Evolutionary conservation across 37 sponge, comb jelly and placozoan genomes (phyloP), one percentile per base, ranked within the genome.

Genomic region (Oopsacas minuta): DNA sequence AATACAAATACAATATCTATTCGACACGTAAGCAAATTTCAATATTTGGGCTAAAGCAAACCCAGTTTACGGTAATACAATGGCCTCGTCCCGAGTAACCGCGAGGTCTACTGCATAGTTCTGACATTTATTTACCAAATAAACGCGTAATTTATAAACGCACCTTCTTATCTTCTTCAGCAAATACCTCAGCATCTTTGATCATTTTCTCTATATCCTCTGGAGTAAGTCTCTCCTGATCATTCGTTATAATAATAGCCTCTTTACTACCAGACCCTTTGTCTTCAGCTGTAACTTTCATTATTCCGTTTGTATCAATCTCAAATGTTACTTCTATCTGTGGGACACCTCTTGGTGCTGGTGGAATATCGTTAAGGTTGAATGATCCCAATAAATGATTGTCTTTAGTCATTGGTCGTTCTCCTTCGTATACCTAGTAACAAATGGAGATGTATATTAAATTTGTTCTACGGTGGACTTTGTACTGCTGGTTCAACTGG

Each of bases 251-350:
- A 0, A 92, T 95, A 88, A 95, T 95, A 35, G 91, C 84, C 38
- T 98, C 95, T 36, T 87, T 89, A 85, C 90, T 92, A 1, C 94
- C 94, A 83, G 94, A 91, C n/a, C 94, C 99, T 82, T 98, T 98
- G 89, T 98, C 99, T 52, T 98, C 94, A 10, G 99, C 99, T 0
- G 94, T 89, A 52, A 98, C 99, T 1, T 84, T 88, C 82, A 98
- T 87, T 46, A 98, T 95, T 37, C 99, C 99, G 83, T 98, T 98
- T 83, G 90, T 95, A 84, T 98, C 99, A 83, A 98, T 93, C 81
- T 98, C 95, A 86, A 98, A 98, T 36, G 96, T 98, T 39, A 98
- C 99, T 49, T 98, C 99, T 38, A 98, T 91, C 75, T 98, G 99
- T 0, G 99, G 99, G 22, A 98, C 93, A 38, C 99, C 99, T 25